Conservation (phyloP, 2,797 vertebrate genomes). For the Vespertilio murinus region DNA sequence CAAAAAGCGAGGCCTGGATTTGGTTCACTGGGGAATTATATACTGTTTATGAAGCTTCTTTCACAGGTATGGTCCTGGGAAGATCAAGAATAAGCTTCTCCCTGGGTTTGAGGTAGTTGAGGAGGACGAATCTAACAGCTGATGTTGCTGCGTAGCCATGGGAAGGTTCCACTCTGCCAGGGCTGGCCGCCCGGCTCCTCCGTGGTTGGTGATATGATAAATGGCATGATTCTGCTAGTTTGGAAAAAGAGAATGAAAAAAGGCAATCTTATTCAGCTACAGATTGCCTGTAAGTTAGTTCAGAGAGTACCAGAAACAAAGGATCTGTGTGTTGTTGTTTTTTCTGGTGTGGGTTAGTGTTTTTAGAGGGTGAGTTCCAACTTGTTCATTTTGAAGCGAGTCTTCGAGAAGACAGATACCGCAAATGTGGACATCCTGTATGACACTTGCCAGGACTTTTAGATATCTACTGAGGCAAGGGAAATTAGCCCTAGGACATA, state of each 20-base stretch:
- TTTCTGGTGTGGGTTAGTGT: neutral
- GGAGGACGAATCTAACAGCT: neutral
- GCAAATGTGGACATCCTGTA: neutral
- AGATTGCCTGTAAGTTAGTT: neutral
- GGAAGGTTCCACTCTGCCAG: neutral
- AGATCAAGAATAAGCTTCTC: neutral
- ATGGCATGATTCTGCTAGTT: neutral
- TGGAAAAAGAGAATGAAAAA: neutral
- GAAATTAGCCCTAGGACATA: neutral
- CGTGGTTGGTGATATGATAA: neutral
- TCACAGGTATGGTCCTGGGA: neutral
- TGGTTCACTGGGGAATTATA: no score
- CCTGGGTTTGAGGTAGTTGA: neutral
- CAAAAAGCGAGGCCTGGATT: neutral
- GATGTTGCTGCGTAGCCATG: neutral
- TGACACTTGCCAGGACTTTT: neutral
- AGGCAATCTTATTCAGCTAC: neutral
- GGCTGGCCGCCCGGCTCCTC: neutral
- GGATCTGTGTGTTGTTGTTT: neutral
- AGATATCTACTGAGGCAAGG: neutral
- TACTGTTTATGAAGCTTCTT: neutral
- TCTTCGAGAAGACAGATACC: conserved; percentile 4
- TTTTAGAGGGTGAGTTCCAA: neutral
- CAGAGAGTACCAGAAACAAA: neutral
- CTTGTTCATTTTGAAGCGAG: conserved; percentile 3